Base-by-base conservation (phyloP, 2,797 vertebrate genomes). In the Phataginus tetradactyla region DNA sequence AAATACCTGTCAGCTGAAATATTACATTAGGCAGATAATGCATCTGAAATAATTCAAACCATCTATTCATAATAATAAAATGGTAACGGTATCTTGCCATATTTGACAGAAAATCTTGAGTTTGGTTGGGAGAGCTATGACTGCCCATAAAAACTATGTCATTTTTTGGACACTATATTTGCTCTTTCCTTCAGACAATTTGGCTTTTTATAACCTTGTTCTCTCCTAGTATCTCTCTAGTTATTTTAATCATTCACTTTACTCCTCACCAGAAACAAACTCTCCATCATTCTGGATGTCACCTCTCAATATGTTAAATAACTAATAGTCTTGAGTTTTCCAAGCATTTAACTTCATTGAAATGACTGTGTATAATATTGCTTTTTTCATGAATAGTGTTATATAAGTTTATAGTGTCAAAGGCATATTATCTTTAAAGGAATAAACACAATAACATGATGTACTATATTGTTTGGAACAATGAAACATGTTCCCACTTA, bases 31-130 rank as follows among this genome's bases (percentile, higher is more conserved):
- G 55, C 42, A 25, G 53, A 42, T 86, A 96, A 96, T 94, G 69
- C 4, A 34, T 95, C 96, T 86, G 97, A 96, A 96, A 86, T 23
- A 93, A 89, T 45, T 53, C 71, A 20, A 66, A 20, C 15, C 18
- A 15, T 68, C 15, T 86, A 69, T 66, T 90, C 21, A 45, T 14
- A 88, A 91, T 61, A 61, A 20, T 49, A 57, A 23, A 66, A 87
- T 85, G 37, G 3, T 42, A 39, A 32, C 1, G 23, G n/a, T 32
- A 63, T 80, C 29, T 23, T 93, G 7, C 1, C 32, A 23, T 72
- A 21, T 81, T 78, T 45, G 8, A 27, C 4, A 85, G 66, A 79
- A 77, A 92, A 2, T 2, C 91, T 69, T 69, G 27, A 49, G 0
- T 34, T 72, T 80, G 37, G 18, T n/a, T n/a, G 23, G 13, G 91